Base-by-base conservation (phyloP, 2,113 vertebrate genomes). In the Triplophysa dalaica region DNA sequence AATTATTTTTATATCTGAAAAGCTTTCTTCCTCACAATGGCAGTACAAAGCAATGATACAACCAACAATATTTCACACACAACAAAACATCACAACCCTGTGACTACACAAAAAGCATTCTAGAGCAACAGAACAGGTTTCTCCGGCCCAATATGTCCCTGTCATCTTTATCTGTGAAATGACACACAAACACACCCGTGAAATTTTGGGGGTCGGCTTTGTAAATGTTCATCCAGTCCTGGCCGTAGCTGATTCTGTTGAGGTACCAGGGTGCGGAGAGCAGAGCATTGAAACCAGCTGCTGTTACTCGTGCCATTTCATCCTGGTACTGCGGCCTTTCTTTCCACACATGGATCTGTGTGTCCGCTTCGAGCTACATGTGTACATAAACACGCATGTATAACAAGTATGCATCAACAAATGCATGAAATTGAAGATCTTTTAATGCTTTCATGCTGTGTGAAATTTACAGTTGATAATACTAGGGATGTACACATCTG, bases 221-320 rank as follows among this genome's bases (percentile, higher is more conserved):
- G 91, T 99, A 99, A 90, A 89, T 60, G 1, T 65, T 45, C 78
- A 84, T 86, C 98, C 98, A 99, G 90, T 98, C 97, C 86, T 98
- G 96, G 78, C 97, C 96, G 0, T 97, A 97, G 83, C 91, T 87
- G 91, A 99, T 95, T 83, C 83, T 91, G 88, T 98, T 99, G 87
- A 99, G 94, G 89, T 99, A 99, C 98, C 98, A 99, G 83, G 97
- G 97, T n/a, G 95, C 90, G 33, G 97, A 97, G 19, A 99, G 94
- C 77, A 98, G 89, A 81, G 92, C 89, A 11, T 88, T 88, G 91
- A 94, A 97, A 83, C 96, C 95, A 4, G 95, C 91, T 2, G 89
- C 82, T 2, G 98, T 99, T 88, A 98, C 85, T 0, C 87, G 87
- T 0, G 92, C 91, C 93, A 98, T 88, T 90, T 99, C 96, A 1